A percentile compares a stretch with the other conserved stretches of the same genome.
phyloP scores from a whole-genome alignment of 2,888 invertebrate genomes.

The Muscina levida region DNA sequence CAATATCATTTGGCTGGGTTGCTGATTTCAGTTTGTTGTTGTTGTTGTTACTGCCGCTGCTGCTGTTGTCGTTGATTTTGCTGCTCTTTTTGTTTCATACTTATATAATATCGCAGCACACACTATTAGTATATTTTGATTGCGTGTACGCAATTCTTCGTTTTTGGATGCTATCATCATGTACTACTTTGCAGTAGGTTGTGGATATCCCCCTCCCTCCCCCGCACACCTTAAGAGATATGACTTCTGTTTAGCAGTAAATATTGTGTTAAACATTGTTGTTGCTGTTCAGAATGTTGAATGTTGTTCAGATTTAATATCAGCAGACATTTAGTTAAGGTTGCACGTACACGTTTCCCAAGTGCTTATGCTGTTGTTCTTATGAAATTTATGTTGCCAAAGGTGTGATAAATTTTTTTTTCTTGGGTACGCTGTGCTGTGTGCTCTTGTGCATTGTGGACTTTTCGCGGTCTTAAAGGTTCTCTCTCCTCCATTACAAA shows the following conservation, averaged over 20 bases:
- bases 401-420: slow-evolving; percentile 63
- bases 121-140: slow-evolving; percentile 48
- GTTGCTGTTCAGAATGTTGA: slow-evolving; percentile 26
- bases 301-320: slow-evolving; percentile 44
- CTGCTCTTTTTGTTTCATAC: slow-evolving; percentile 17
- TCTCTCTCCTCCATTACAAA: no score
- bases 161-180: background rate
- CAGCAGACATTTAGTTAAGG: slow-evolving; percentile 62
- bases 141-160: slow-evolving; percentile 61
- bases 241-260: slow-evolving; percentile 65
- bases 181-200: no score
- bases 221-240: slow-evolving; percentile 44
- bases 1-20: slow-evolving; percentile 35
- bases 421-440: no score
- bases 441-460: no score
- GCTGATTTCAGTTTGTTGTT: slow-evolving; percentile 19
- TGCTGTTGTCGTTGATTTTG: slow-evolving; percentile 21
- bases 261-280: slow-evolving; percentile 51
- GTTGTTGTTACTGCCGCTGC: slow-evolving; percentile 17
- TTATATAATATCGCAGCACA: no score
- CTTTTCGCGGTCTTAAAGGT: no score
- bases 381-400: slow-evolving; percentile 61
- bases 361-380: slow-evolving; percentile 38
- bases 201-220: slow-evolving; percentile 18
- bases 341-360: slow-evolving; percentile 57